Conservation (phyloP, 2,797 vertebrate species). For the Scarus forsteni region DNA sequence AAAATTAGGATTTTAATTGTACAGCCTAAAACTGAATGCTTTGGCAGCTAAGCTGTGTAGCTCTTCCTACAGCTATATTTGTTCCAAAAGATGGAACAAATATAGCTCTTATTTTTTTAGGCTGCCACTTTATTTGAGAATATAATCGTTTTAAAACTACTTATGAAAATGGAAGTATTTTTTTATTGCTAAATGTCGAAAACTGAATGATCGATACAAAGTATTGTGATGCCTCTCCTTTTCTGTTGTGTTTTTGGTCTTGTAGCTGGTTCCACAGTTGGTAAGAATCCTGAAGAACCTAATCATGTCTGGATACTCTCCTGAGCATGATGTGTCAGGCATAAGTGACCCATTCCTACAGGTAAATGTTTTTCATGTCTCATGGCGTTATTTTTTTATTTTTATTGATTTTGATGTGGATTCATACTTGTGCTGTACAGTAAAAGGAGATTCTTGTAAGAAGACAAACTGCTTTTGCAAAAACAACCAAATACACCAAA, state of each 20-base stretch:
- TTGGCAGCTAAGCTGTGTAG: conserved; percentile 3
- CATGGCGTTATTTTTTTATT: not conserved
- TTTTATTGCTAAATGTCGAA: conserved; percentile 6
- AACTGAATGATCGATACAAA: conserved; percentile 24
- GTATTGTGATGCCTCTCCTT: conserved; percentile 51
- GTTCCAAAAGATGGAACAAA: conserved; percentile 12
- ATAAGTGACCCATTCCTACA: conserved; percentile 99
- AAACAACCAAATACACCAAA: too few species aligned
- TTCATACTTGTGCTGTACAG: not conserved
- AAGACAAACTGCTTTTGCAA: too few species aligned
- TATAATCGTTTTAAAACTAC: not conserved
- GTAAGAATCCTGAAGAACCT: conserved; percentile 99
- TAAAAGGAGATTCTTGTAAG: too few species aligned
- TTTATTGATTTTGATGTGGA: accelerated
- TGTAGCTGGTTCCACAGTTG: conserved; percentile 97
- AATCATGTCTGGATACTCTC: conserved; percentile 99
- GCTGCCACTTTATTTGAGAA: conserved; percentile 20
- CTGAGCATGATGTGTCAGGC: conserved; percentile 99
- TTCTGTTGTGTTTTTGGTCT: conserved; percentile 62
- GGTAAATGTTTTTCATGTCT: conserved; percentile 79
- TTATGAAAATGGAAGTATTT: conserved; percentile 5
- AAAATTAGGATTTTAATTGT: conserved; percentile 34
- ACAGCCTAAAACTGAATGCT: conserved; percentile 12
- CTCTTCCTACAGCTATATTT: conserved; percentile 17
- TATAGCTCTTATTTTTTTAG: conserved; percentile 30